Evolutionary conservation across 1,140 invertebrate genomes (phyloP), one percentile per base, ranked within the genome.

Genomic region (Drosophila melanica): DNA sequence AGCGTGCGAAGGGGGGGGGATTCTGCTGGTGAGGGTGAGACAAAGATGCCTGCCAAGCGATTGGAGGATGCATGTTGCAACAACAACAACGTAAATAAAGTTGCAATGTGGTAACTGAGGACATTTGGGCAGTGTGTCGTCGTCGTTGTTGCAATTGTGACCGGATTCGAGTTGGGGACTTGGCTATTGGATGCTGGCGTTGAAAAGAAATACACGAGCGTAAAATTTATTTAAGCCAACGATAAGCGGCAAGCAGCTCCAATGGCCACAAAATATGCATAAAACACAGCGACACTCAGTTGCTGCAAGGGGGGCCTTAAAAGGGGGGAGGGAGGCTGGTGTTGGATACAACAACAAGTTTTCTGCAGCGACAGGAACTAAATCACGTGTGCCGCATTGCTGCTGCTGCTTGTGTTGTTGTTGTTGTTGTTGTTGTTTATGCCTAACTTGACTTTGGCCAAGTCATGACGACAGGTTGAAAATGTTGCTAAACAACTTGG

Each of bases 221-320:
- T 84, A 84, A 89, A 89, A 87, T 87, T 87, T 87, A 87, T 87
- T 87, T 87, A 87, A 87, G 84, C 82, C 82, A 87, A 87, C 79
- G 82, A 87, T 84, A 89, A 87, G 77, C 72, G 55, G 55, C 69
- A 62, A n/a, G 41, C 57, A 48, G 57, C 67, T 71, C 45, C 45
- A 72, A 78, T 75, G 67, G 67, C 66, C 68, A 77, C 59, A 64
- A 67, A 69, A 50, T 87, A 87, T 86, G 76, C 82, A 87, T 77
- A 82, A 87, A 74, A 79, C 73, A 77, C 69, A 65, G 60, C 68
- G 73, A 71, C 67, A 75, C 59, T 71, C 45, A 30, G 58, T 59
- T 51, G 42, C 65, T 65, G n/a, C n/a, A 48, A 16, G n/a, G 18
- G 39, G 42, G 14, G 51, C 42, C 30, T 41, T 16, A 45, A 42